Evolutionary conservation across 2,888 invertebrate genomes (phyloP), one percentile per base, ranked within the genome.

Genomic region (Galerucella nymphaeae): DNA sequence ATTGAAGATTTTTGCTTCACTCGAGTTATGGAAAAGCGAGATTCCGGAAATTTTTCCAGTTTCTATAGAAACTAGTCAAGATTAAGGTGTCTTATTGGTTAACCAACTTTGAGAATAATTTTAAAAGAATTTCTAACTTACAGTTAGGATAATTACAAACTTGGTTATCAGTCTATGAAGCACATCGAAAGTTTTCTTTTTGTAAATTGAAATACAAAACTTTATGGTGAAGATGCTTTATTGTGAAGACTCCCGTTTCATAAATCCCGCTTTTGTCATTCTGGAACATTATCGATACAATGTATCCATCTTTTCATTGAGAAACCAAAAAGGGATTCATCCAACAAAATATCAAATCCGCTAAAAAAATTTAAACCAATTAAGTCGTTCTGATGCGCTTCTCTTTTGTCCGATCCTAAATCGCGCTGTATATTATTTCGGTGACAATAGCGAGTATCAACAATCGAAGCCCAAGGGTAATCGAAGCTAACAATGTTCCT

Each of bases 401-500:
- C 41, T 38, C 66, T 58, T 58, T 66, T 45, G 66, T 66, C 58
- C 45, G n/a, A 13, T 45, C 18, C 53, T 16, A 69, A 38, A 61
- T 16, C 42, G 30, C 48, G 62, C 59, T 66, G 50, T 75, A 76
- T 75, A 70, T 58, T 70, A 76, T 75, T 81, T 83, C 76, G 58
- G 20, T 77, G 78, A 84, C 84, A 84, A 84, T 83, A 78, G 77
- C 74, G 62, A 75, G 77, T 79, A 80, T 82, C 83, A 84, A 84
- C 84, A 84, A 84, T 83, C 82, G 84, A 84, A 85, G 83, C 84
- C 84, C 84, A 82, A 73, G 84, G 83, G 84, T 84, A 84, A 85
- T 85, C 84, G 84, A 71, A 76, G 78, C 76, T 81, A 82, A 84
- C 84, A 84, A 84, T 83, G 82, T 69, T 69, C 41, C 59, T 62